Conservation (phyloP, 2,888 invertebrate genomes). For the Rhogogaster chlorosoma region DNA sequence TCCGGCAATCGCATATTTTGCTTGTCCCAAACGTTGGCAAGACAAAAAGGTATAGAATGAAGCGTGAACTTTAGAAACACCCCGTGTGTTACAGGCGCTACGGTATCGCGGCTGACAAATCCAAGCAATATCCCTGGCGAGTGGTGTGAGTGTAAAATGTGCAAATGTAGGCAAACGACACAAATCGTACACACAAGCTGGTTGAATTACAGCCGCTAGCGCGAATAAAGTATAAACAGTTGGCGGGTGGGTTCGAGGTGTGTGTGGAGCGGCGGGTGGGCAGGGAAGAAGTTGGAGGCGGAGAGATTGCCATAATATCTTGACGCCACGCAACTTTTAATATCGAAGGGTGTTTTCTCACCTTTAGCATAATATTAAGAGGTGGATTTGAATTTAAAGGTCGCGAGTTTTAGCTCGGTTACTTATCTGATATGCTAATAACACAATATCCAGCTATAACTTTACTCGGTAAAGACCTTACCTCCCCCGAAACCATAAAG, state of each 20-base stretch:
- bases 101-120: conserved; percentile 64
- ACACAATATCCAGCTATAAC: conserved; percentile 66
- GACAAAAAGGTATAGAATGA: background rate
- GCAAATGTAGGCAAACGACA: conserved; percentile 66
- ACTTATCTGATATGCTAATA: conserved; percentile 74
- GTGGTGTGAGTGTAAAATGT: conserved; percentile 62
- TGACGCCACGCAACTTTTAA: conserved; percentile 74
- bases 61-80: conserved; percentile 32
- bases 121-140: conserved; percentile 66
- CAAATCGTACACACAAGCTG: conserved; percentile 69
- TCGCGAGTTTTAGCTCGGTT: conserved; percentile 64
- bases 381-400: conserved; percentile 72
- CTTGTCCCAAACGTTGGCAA: background rate
- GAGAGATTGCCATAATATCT: conserved; percentile 67
- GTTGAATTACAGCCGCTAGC: conserved; percentile 65
- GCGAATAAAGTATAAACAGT: conserved; percentile 62
- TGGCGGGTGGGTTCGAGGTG: conserved; percentile 43
- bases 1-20: background rate
- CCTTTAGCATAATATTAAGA: conserved; percentile 70
- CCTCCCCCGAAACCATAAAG: conserved; percentile 40
- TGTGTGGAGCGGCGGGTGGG: conserved; percentile 41
- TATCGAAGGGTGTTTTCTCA: conserved; percentile 76
- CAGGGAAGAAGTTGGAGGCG: conserved; percentile 51
- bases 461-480: conserved; percentile 62
- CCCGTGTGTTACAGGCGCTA: conserved; percentile 40